Evolutionary conservation across 2,113 vertebrate species (phyloP).

Genomic region (Odontesthes bonariensis): DNA sequence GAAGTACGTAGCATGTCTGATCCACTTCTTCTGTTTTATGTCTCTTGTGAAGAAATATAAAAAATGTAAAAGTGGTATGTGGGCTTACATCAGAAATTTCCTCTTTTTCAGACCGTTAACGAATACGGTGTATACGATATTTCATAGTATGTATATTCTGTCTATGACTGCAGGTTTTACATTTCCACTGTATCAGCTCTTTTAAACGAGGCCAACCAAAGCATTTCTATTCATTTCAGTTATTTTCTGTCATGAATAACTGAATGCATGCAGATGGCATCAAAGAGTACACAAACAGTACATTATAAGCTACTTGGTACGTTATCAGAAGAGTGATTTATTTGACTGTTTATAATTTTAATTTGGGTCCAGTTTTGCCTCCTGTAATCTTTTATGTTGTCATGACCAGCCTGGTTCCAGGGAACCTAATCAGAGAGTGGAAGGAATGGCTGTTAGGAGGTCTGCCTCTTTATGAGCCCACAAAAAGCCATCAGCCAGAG

Average conservation of each 20-base stretch:
- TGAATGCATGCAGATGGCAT: neutral
- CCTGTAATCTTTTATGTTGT: conserved; percentile 31
- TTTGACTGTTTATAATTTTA: no score
- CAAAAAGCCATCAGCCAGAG: conserved; percentile 3
- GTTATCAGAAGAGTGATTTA: no score
- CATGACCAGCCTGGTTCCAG: conserved; percentile 86
- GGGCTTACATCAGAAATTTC: neutral
- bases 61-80: no score
- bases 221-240: neutral
- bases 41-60: no score
- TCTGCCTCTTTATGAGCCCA: conserved; percentile 86
- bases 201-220: neutral
- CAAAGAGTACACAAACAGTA: neutral
- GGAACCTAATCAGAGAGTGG: conserved; percentile 89
- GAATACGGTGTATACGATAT: neutral
- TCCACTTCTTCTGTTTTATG: no score
- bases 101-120: neutral
- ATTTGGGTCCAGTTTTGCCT: conserved; percentile 7
- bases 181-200: neutral
- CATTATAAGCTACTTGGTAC: neutral
- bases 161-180: no score
- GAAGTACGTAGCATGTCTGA: conserved; percentile 83
- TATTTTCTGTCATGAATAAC: neutral
- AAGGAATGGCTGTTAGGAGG: conserved; percentile 88
- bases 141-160: no score